phyloP scores from a whole-genome alignment of 2,113 vertebrate genomes.

The Colius striatus region DNA sequence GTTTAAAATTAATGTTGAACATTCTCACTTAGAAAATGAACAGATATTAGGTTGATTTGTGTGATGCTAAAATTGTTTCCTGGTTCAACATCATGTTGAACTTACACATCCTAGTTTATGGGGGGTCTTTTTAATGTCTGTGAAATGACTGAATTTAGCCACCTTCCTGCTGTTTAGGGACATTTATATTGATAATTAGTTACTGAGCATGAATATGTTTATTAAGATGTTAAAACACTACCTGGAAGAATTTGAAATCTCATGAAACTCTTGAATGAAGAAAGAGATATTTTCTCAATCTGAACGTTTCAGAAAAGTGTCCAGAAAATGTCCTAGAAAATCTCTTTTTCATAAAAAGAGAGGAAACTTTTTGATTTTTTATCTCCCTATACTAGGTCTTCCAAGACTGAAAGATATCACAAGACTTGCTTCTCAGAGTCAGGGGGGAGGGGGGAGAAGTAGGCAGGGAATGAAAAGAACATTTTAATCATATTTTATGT shows the following conservation, averaged over 20 bases:
- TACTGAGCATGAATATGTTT: background rate
- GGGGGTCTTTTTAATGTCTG: background rate
- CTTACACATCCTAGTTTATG: background rate
- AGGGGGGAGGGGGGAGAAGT: fast-evolving
- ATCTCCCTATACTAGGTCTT: background rate
- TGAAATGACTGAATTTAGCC: background rate
- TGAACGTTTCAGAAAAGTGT: background rate
- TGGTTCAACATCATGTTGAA: background rate
- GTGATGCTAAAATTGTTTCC: background rate
- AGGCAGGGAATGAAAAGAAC: background rate
- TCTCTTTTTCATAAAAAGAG: background rate
- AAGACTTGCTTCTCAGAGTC: background rate
- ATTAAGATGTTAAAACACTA: background rate
- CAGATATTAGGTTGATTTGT: background rate
- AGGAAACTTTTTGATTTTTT: background rate
- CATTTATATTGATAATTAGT: background rate
- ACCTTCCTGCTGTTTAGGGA: background rate
- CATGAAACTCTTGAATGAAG: background rate
- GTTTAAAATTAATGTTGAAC: constrained; percentile 13
- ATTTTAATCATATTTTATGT: background rate
- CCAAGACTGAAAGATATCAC: fast-evolving
- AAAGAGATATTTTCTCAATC: background rate
- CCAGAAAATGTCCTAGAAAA: background rate
- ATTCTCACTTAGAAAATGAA: constrained; percentile 13
- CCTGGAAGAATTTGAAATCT: background rate